Percentiles rank a stretch among this genome's conserved stretches.
These are phyloP conservation scores for Lepeophtheirus salmonis DNA, from an alignment of 1,140 invertebrate species.

Conservation along the genomic window DNA sequence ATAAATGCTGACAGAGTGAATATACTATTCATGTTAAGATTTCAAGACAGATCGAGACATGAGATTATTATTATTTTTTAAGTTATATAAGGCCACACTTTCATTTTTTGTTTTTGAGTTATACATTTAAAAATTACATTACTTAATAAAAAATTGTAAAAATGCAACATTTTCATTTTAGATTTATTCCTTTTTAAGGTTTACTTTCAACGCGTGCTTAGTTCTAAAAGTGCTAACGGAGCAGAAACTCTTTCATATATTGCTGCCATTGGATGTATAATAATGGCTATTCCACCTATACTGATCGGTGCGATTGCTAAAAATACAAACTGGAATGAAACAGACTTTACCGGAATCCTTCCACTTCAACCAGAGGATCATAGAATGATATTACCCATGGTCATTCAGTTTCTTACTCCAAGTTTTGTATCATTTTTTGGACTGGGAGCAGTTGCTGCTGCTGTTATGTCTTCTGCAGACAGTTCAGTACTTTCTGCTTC, in stretches of 20 bases:
- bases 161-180: too few relatives aligned
- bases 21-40: too few relatives aligned
- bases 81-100: too few relatives aligned
- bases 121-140: too few relatives aligned
- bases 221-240: constrained; percentile 44
- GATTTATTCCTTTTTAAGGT: constrained; percentile 35
- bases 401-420: constrained; percentile 81
- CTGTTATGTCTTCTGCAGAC: constrained; percentile 95
- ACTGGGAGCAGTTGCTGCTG: constrained; percentile 89
- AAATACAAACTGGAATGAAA: constrained; percentile 72
- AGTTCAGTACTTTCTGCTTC: constrained; percentile 88
- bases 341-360: constrained; percentile 51
- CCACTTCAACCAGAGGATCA: constrained; percentile 49
- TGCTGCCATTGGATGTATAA: constrained; percentile 48
- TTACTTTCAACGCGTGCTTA: constrained; percentile 61
- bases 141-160: too few relatives aligned
- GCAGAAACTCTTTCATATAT: constrained; percentile 51
- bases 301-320: constrained; percentile 49
- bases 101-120: too few relatives aligned
- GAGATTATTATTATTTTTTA: too few relatives aligned
- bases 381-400: constrained; percentile 86
- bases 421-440: constrained; percentile 59
- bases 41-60: too few relatives aligned
- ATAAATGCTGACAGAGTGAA: too few relatives aligned
- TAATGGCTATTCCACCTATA: constrained; percentile 51